Conservation (phyloP, 2,888 invertebrate species). For the Drosophila limbata region DNA sequence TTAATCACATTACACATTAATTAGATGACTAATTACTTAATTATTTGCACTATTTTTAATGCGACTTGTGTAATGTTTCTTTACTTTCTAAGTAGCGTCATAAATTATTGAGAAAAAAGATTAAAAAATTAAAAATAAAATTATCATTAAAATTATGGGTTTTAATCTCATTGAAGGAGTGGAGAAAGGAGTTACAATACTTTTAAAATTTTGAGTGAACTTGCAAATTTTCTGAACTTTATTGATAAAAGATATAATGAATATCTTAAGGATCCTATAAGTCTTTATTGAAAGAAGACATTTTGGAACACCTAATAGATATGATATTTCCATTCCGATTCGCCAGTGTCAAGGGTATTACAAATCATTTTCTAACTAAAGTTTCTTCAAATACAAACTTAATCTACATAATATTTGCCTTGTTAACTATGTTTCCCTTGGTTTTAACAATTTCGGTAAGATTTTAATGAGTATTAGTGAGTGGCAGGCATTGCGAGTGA, state of each 20-base stretch:
- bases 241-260: no score
- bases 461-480: conserved; percentile 65
- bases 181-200: background rate
- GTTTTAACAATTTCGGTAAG: conserved; percentile 27
- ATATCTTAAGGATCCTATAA: no score
- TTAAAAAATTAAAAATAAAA: conserved; percentile 13
- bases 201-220: no score
- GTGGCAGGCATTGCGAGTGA: conserved; percentile 72
- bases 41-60: conserved; percentile 9
- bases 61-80: conserved; percentile 5
- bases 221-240: no score
- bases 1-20: conserved; percentile 8
- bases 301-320: background rate
- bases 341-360: background rate
- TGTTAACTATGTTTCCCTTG: background rate
- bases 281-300: no score
- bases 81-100: conserved; percentile 6
- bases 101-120: conserved; percentile 25
- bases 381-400: background rate
- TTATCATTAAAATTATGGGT: background rate
- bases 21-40: conserved; percentile 11
- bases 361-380: background rate
- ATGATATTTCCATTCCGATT: background rate
- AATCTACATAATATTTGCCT: background rate
- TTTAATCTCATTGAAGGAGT: background rate